phyloP scores from a whole-genome alignment of 1,140 invertebrate species.

The Idris sp. region DNA sequence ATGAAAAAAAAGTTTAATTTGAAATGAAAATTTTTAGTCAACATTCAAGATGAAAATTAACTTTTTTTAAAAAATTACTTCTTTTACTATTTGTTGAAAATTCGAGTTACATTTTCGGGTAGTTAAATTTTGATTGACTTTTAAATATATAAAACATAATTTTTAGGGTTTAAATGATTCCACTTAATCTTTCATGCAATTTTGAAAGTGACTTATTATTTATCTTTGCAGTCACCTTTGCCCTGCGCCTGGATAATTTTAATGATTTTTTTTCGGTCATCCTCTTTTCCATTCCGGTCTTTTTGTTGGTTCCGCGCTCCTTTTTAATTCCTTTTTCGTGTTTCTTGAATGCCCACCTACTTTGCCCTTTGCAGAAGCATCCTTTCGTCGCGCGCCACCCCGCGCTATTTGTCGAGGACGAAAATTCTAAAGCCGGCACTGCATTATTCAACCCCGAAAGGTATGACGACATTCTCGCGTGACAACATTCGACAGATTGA shows the following conservation, averaged over 20 bases:
- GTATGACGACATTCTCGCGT: slow-evolving; percentile 46
- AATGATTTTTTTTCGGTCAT: slow-evolving; percentile 59
- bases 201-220: slow-evolving; percentile 8
- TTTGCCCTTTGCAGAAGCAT: slow-evolving; percentile 64
- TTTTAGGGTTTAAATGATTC: slow-evolving; percentile 20
- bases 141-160: too few relatives aligned
- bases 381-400: slow-evolving; percentile 64
- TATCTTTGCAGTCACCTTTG: slow-evolving; percentile 12
- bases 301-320: slow-evolving; percentile 54
- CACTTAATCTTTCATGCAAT: slow-evolving; percentile 4
- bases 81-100: too few relatives aligned
- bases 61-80: too few relatives aligned
- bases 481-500: slow-evolving; percentile 50
- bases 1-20: too few relatives aligned
- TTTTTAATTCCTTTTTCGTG: slow-evolving; percentile 60
- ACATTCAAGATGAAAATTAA: too few relatives aligned
- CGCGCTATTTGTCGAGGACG: slow-evolving; percentile 67
- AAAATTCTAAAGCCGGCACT: slow-evolving; percentile 71
- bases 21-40: too few relatives aligned
- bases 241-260: slow-evolving; percentile 30
- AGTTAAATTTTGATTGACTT: too few relatives aligned
- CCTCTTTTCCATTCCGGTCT: slow-evolving; percentile 21
- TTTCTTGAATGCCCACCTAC: slow-evolving; percentile 58
- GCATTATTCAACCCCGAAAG: slow-evolving; percentile 69
- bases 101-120: too few relatives aligned